A percentile compares a stretch with the other conserved stretches of the same genome.
Evolutionary conservation across 23 tunicate genomes (phyloP).

Genomic region (Ascidia mentula): DNA sequence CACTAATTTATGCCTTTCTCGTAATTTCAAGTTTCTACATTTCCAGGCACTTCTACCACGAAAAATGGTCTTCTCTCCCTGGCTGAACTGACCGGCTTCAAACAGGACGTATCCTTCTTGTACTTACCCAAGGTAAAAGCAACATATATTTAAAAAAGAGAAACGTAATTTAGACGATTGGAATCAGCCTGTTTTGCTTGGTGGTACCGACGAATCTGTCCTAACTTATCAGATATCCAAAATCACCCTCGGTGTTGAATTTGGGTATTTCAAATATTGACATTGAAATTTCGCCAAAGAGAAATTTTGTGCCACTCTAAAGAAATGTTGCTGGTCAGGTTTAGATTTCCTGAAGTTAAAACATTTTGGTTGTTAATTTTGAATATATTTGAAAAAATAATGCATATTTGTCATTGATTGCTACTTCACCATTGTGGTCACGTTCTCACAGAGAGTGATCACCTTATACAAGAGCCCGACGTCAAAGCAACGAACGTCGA

Average conservation of each 20-base stretch:
- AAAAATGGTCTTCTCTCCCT: conserved; percentile 38
- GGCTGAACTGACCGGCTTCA: conserved; percentile 60
- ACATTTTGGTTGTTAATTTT: too few relatives aligned
- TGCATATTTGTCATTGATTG: background rate
- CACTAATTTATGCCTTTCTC: background rate
- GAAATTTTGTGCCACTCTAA: too few relatives aligned
- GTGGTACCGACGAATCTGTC: too few relatives aligned
- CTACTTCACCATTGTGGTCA: background rate
- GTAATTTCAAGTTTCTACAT: background rate
- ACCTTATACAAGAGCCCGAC: background rate
- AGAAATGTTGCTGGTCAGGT: too few relatives aligned
- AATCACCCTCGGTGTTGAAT: too few relatives aligned
- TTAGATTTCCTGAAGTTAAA: too few relatives aligned
- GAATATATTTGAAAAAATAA: background rate
- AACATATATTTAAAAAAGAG: too few relatives aligned
- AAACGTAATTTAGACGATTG: too few relatives aligned
- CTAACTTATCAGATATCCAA: too few relatives aligned
- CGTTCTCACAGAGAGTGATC: background rate
- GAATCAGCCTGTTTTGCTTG: too few relatives aligned
- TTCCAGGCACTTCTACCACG: background rate
- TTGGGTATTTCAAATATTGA: too few relatives aligned
- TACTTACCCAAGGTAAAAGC: conserved; percentile 53
- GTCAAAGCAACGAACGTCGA: background rate
- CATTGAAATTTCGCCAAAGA: too few relatives aligned
- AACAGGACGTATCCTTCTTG: conserved; percentile 20